Conservation (phyloP, 1,140 invertebrate genomes). For the Globodera ellingtonae region DNA sequence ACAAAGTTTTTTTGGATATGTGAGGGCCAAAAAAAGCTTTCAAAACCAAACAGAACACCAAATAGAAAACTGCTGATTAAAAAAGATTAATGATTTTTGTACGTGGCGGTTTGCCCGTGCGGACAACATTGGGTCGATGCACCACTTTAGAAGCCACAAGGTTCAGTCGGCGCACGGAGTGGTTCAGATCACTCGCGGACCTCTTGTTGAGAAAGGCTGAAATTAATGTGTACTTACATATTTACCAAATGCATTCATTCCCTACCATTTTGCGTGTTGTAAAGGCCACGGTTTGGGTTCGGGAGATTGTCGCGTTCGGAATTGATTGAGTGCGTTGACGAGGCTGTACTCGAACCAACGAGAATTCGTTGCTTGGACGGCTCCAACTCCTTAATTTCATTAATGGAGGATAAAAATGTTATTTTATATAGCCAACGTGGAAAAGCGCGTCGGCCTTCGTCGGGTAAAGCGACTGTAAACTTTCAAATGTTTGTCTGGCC, state of each 20-base stretch:
- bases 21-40: background rate
- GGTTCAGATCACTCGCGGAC: conserved; percentile 88
- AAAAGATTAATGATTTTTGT: conserved; percentile 4
- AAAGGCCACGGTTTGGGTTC: conserved; percentile 35
- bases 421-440: conserved; percentile 64
- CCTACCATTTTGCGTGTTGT: conserved; percentile 38
- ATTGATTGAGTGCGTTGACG: conserved; percentile 58
- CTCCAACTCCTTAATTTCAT: conserved; percentile 73
- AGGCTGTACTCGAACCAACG: conserved; percentile 69
- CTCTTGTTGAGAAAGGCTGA: conserved; percentile 66
- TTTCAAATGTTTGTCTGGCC: conserved; percentile 77
- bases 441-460: conserved; percentile 83
- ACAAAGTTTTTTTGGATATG: too few relatives aligned
- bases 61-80: background rate
- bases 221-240: conserved; percentile 15
- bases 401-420: background rate
- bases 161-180: conserved; percentile 28
- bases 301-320: conserved; percentile 61
- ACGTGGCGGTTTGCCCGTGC: conserved; percentile 32
- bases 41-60: background rate
- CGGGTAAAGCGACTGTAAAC: conserved; percentile 85
- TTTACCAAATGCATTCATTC: background rate
- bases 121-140: conserved; percentile 37
- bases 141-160: conserved; percentile 20
- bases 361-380: conserved; percentile 80